phyloP scores from a whole-genome alignment of 2,888 invertebrate species.

The Agonopterix alstromeriana region DNA sequence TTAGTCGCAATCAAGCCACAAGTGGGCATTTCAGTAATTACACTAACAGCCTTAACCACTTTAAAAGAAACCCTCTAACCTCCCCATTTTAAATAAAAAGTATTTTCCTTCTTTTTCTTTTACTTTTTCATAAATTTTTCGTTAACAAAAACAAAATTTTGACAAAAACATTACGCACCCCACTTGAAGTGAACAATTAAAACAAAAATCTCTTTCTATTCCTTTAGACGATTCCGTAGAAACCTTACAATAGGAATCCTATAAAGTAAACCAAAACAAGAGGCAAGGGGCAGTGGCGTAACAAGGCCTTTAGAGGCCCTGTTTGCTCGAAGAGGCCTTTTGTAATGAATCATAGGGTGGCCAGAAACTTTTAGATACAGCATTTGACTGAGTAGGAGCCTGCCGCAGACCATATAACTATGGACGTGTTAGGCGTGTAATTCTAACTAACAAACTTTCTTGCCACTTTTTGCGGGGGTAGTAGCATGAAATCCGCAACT shows the following conservation, averaged over 20 bases:
- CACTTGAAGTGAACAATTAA: constrained; percentile 16
- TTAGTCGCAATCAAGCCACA: constrained; percentile 28
- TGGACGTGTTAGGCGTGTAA: too few species aligned
- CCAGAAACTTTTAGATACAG: too few species aligned
- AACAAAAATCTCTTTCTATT: constrained; percentile 21
- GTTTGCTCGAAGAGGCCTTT: too few species aligned
- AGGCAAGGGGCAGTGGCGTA: constrained; percentile 21
- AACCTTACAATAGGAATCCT: constrained; percentile 45
- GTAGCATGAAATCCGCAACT: too few species aligned
- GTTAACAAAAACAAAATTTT: neutral
- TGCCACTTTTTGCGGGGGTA: too few species aligned
- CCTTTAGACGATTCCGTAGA: constrained; percentile 5
- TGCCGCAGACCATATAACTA: too few species aligned
- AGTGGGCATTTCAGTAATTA: constrained; percentile 39
- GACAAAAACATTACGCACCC: constrained; percentile 11
- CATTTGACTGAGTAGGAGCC: too few species aligned
- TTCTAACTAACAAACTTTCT: too few species aligned
- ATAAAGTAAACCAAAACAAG: constrained; percentile 47
- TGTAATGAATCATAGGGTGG: too few species aligned
- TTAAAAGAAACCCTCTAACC: constrained; percentile 14
- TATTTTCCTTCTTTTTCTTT: too few species aligned
- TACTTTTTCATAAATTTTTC: neutral
- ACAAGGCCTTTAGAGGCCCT: too few species aligned
- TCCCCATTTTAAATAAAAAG: too few species aligned
- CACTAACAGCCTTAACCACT: constrained; percentile 23